These are phyloP conservation scores for Caenorhabditis sp. DNA, from an alignment of 2,888 invertebrate species.

Conservation along the genomic window DNA sequence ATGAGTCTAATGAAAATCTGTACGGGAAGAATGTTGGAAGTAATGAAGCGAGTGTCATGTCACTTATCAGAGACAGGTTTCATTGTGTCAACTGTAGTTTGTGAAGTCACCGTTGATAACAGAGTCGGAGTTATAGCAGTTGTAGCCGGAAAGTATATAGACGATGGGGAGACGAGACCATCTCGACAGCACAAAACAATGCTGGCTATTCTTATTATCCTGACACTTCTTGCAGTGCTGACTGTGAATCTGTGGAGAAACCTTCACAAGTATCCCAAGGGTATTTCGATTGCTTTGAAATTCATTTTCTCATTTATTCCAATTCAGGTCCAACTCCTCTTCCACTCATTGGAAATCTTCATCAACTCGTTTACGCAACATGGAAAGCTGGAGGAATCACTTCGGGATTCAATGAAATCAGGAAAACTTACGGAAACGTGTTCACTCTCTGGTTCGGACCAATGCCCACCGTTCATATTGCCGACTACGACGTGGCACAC, in stretches of 20 bases:
- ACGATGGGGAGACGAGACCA: not conserved
- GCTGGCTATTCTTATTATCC: not conserved
- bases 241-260: not conserved
- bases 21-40: no score
- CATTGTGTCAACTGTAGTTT: no score
- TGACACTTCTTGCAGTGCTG: not conserved
- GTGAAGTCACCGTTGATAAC: no score
- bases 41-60: no score
- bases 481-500: conserved; percentile 48
- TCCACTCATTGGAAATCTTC: conserved; percentile 48
- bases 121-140: no score
- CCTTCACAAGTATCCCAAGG: conserved; percentile 5
- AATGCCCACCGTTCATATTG: conserved; percentile 36
- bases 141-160: not conserved
- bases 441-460: conserved; percentile 60
- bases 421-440: conserved; percentile 42
- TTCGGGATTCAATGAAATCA: conserved; percentile 5
- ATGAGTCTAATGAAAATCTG: no score
- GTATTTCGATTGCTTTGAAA: not conserved
- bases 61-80: no score
- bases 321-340: conserved; percentile 49
- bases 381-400: conserved; percentile 36
- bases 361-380: conserved; percentile 21
- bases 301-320: no score
- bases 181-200: not conserved